Evolutionary conservation across 92 coral and sea anemone genomes (phyloP).

Genomic region (Isaurus tuberculatus): DNA sequence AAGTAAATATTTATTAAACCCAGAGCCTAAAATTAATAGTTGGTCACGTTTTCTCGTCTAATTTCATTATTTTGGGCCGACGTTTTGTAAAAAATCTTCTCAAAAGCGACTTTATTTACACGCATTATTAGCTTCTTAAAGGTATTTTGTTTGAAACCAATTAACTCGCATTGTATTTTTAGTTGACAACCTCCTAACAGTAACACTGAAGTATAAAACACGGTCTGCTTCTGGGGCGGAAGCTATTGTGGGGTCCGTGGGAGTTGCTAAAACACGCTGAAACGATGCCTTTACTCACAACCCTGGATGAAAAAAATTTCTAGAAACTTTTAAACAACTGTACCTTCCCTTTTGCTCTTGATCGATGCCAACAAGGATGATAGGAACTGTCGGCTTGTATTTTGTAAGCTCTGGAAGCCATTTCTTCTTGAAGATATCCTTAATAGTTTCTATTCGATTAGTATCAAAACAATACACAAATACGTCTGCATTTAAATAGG

Average conservation of each 20-base stretch:
- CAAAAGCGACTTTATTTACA: no score
- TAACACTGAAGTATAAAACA: no score
- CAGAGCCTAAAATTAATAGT: no score
- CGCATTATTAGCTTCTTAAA: no score
- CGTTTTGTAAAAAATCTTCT: no score
- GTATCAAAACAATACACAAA: conserved; percentile 78
- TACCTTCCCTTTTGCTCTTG: conserved; percentile 45
- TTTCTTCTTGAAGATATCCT: conserved; percentile 30
- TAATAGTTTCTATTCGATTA: conserved; percentile 55
- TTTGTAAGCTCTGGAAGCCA: conserved; percentile 74
- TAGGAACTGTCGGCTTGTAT: conserved; percentile 57
- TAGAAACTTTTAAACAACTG: not conserved
- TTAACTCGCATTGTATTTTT: no score
- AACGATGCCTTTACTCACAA: not conserved
- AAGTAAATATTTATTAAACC: no score
- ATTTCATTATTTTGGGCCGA: no score
- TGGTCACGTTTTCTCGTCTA: no score
- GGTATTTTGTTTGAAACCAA: no score
- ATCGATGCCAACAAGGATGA: conserved; percentile 71
- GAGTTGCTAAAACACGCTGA: not conserved
- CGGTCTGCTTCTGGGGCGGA: not conserved
- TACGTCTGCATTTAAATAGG: conserved; percentile 73
- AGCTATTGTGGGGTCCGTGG: not conserved
- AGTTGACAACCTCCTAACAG: no score
- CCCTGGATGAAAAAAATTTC: not conserved